Evolutionary conservation across 2,113 vertebrate species (phyloP).

Genomic region (Pterocles burchelli): DNA sequence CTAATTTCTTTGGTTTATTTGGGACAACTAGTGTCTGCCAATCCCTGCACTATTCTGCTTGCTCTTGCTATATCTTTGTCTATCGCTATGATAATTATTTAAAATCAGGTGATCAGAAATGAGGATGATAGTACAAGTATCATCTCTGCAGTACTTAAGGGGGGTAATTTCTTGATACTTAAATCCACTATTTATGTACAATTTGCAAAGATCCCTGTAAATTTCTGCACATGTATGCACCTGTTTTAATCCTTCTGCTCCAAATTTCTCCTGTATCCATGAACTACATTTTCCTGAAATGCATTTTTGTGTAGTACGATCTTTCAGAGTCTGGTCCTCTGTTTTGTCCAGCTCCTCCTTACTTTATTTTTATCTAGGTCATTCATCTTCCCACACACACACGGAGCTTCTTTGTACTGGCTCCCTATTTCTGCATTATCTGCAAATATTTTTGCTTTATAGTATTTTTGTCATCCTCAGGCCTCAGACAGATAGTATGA

Average conservation of each 20-base stretch:
- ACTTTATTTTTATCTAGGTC: slow-evolving; percentile 37
- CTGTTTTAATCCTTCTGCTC: not conserved
- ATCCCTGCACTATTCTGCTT: not conserved
- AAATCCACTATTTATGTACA: slow-evolving; percentile 5
- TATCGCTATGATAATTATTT: not conserved
- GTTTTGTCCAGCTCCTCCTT: slow-evolving; percentile 18
- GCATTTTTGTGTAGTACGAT: not conserved
- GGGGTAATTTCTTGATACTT: slow-evolving; percentile 37
- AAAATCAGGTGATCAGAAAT: slow-evolving; percentile 22
- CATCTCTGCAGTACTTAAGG: not conserved
- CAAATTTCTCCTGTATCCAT: not conserved
- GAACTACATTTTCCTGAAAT: slow-evolving; percentile 1
- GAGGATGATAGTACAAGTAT: slow-evolving; percentile 22
- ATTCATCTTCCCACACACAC: slow-evolving; percentile 2
- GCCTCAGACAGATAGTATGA: not conserved
- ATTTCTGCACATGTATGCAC: not conserved
- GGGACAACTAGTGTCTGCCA: not conserved
- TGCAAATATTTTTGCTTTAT: slow-evolving; percentile 37
- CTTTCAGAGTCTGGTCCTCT: not conserved
- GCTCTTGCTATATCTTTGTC: not conserved
- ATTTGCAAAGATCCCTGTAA: slow-evolving; percentile 26
- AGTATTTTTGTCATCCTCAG: slow-evolving; percentile 9
- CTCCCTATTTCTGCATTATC: slow-evolving; percentile 22
- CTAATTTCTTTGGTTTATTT: slow-evolving; percentile 26
- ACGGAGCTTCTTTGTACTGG: not conserved